Base-by-base conservation (phyloP, 2,888 invertebrate species). In the Scaptomyza cyrtandrae region DNA sequence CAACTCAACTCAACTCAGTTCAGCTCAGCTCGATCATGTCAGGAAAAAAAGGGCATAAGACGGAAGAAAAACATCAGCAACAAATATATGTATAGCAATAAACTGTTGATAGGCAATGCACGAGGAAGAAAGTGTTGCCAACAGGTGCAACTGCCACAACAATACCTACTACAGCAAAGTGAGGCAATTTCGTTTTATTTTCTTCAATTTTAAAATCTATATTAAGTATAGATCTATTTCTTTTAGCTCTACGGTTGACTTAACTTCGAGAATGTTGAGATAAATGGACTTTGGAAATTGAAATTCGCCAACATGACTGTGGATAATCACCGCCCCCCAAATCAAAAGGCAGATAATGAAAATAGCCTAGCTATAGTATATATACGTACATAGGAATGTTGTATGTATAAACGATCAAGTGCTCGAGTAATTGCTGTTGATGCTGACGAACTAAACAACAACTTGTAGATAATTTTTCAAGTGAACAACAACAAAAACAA, bases 391-490 rank as follows among this genome's bases (percentile, higher is more conserved):
- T 39, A 52, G 5, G 39, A 14, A 58, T 43, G 54, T 46, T n/a
- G n/a, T 6, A 43, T 16, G 39, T 39, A 14, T 9, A 39, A 39
- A 9, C 16, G 59, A 59, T 57, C 75, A 59, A 75, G 71, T 72
- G 72, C 46, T 62, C 43, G 41, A 59, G 76, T 75, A 75, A 75
- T 75, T 75, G 74, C 76, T 54, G 54, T 55, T 56, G 70, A 9
- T 60, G 71, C 46, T 62, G 70, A 57, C 41, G 39, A 67, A 50
- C 69, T 57, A 41, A 78, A 68, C 72, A 71, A 80, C 69, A 75
- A 77, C 69, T 80, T 74, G 68, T 68, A 82, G 71, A 80, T 75
- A 73, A 75, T 67, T 68, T 66, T 61, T 65, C 57, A 54, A 79
- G 68, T 37, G 41, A 62, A 31, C 37, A 43, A 62, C 61, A 62